These are phyloP conservation scores for Pseudobourletiella spinata DNA, from an alignment of 1,140 invertebrate species.

Conservation along the genomic window DNA sequence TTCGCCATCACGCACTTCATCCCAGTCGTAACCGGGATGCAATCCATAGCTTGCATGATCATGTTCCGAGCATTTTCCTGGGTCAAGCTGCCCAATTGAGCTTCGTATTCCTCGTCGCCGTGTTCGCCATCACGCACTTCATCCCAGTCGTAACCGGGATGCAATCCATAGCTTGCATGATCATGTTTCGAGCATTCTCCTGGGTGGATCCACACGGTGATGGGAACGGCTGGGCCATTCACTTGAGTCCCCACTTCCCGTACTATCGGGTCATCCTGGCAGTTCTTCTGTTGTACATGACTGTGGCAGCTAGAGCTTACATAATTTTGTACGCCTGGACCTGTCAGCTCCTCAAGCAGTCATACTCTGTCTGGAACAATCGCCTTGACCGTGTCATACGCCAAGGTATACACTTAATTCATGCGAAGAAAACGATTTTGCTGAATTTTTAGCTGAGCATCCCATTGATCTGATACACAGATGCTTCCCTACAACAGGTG, in stretches of 20 bases:
- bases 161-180: too few species aligned
- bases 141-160: background rate
- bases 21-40: background rate
- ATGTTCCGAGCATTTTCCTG: too few species aligned
- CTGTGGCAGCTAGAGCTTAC: background rate
- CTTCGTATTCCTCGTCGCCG: background rate
- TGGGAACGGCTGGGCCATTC: background rate
- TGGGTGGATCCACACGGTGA: background rate
- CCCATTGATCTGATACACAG: background rate
- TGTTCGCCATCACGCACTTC: background rate
- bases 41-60: too few species aligned
- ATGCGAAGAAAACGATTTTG: background rate
- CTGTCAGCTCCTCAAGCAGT: conserved; percentile 11
- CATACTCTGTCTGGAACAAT: conserved; percentile 19
- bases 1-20: background rate
- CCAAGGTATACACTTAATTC: background rate
- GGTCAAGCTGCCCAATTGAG: background rate
- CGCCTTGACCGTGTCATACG: conserved; percentile 17
- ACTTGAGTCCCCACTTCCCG: background rate
- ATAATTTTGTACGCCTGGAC: conserved; percentile 11
- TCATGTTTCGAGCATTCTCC: background rate
- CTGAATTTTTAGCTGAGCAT: background rate
- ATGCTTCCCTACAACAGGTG: background rate
- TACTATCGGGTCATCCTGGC: background rate
- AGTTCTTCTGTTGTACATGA: background rate